Evolutionary conservation across 2,797 vertebrate genomes (phyloP).

Genomic region (Sebastes aleutianus): DNA sequence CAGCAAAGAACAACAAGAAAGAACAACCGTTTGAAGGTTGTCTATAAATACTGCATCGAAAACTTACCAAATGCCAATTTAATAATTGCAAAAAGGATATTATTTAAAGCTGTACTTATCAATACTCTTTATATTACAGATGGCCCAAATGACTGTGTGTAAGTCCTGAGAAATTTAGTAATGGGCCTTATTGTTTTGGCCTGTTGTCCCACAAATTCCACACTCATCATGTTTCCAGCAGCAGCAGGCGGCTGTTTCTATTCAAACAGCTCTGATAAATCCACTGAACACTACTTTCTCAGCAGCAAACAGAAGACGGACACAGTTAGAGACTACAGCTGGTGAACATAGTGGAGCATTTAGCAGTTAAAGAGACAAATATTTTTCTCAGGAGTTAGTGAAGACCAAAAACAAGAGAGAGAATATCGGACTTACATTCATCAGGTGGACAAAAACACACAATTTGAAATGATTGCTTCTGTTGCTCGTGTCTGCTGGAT

Average conservation of each 20-base stretch:
- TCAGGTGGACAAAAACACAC: not conserved
- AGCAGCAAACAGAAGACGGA: not conserved
- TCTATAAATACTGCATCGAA: not conserved
- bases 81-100: not conserved
- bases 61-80: not conserved
- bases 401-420: not conserved
- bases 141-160: not conserved
- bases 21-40: too few species aligned
- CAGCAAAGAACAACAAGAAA: too few species aligned
- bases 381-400: not conserved
- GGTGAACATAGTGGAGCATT: not conserved
- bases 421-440: not conserved
- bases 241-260: not conserved
- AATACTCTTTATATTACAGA: not conserved
- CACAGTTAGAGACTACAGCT: not conserved
- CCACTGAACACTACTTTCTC: not conserved
- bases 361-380: not conserved
- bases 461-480: not conserved
- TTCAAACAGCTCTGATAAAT: not conserved
- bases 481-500: not conserved
- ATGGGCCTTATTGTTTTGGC: not conserved
- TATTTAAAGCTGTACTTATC: not conserved
- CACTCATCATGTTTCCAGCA: not conserved
- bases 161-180: not conserved
- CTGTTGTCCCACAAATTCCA: not conserved